Evolutionary conservation across 2,888 invertebrate species (phyloP).

Genomic region (Stenolophus ochropezus): DNA sequence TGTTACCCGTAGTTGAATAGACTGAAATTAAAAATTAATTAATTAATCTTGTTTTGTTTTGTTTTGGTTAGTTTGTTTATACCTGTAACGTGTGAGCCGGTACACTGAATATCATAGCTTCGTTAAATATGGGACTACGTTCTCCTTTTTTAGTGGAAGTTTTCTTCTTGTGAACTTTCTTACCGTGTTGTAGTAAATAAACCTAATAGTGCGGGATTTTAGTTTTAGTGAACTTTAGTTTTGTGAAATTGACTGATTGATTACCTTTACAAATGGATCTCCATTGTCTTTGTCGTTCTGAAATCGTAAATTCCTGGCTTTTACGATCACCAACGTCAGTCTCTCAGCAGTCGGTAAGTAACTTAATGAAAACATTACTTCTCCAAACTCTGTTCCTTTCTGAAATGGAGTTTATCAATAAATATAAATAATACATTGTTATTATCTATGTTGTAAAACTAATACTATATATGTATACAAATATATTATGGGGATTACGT

Average conservation of each 20-base stretch:
- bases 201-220: conserved; percentile 73
- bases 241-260: not conserved
- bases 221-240: not conserved
- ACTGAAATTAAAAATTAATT: conserved; percentile 72
- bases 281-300: conserved; percentile 75
- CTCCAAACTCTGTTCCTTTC: conserved; percentile 83
- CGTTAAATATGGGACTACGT: conserved; percentile 86
- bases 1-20: conserved; percentile 84
- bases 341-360: conserved; percentile 89
- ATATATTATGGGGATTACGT: not conserved
- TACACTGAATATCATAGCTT: conserved; percentile 89
- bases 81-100: conserved; percentile 83
- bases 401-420: conserved; percentile 66
- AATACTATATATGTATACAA: not conserved
- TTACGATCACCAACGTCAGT: conserved; percentile 84
- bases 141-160: conserved; percentile 85
- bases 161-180: conserved; percentile 88
- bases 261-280: conserved; percentile 85
- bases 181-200: conserved; percentile 86
- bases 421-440: not conserved
- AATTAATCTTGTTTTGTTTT: not conserved
- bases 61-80: conserved; percentile 61
- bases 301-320: conserved; percentile 84
- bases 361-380: conserved; percentile 87
- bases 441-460: too few relatives aligned